A percentile compares a stretch with the other conserved stretches of the same genome.
phyloP scores from a whole-genome alignment of 1,140 invertebrate genomes.

The Drosophila sechellia region DNA sequence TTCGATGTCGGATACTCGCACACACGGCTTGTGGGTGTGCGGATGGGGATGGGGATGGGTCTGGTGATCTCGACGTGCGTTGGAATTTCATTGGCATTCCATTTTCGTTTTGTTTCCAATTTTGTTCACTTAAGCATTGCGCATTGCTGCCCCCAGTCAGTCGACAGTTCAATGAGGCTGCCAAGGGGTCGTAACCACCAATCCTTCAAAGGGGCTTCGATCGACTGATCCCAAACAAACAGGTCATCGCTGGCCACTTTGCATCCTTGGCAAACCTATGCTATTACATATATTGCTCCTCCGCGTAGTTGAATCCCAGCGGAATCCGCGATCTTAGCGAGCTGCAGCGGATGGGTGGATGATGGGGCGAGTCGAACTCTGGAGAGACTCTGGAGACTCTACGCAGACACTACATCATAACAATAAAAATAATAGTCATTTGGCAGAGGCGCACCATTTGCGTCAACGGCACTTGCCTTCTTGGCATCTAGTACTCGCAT shows the following conservation, averaged over 20 bases:
- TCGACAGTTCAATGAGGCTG: conserved; percentile 22
- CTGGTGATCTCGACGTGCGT: conserved; percentile 25
- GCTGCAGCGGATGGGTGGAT: conserved; percentile 3
- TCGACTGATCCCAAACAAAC: no score
- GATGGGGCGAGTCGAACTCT: conserved; percentile 8
- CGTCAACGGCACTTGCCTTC: conserved; percentile 46
- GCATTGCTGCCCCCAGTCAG: neutral
- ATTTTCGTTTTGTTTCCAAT: conserved; percentile 35
- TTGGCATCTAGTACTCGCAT: conserved; percentile 35
- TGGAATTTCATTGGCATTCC: conserved; percentile 79
- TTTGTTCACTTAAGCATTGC: conserved; percentile 20
- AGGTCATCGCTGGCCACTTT: neutral
- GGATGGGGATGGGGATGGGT: neutral
- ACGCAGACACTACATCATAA: conserved; percentile 39
- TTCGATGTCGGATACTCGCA: conserved; percentile 61
- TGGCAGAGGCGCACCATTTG: conserved; percentile 48
- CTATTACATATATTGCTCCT: no score
- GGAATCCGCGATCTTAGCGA: neutral
- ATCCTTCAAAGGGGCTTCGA: neutral
- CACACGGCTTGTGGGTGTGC: neutral
- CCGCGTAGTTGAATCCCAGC: no score
- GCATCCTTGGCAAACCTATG: neutral
- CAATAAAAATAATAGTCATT: conserved; percentile 54
- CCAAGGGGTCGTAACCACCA: neutral
- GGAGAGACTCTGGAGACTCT: conserved; percentile 31